phyloP scores from a whole-genome alignment of 2,113 vertebrate genomes.

The Sphaerodactylus townsendi region DNA sequence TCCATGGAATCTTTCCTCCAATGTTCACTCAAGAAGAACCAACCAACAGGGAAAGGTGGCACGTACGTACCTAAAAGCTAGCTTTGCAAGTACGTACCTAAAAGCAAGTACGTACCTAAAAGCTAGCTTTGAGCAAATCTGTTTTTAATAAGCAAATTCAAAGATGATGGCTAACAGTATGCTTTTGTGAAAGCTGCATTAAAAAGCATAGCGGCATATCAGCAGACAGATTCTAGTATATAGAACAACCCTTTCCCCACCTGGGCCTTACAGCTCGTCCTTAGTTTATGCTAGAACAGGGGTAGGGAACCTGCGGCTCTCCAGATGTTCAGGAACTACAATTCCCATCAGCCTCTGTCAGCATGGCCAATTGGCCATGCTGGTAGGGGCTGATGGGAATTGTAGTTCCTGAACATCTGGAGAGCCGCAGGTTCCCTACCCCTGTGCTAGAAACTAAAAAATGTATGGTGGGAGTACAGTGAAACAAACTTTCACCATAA shows the following conservation, averaged over 20 bases:
- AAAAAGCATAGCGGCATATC: not conserved
- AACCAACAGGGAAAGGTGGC: not conserved
- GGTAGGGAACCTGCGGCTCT: too few species aligned
- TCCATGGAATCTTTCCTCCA: not conserved
- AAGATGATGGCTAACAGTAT: not conserved
- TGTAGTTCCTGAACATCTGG: too few species aligned
- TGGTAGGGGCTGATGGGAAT: too few species aligned
- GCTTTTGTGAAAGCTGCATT: not conserved
- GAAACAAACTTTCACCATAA: not conserved
- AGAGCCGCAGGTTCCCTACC: too few species aligned
- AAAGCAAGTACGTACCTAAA: not conserved
- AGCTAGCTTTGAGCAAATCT: not conserved
- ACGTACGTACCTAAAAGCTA: too few species aligned
- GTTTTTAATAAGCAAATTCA: not conserved
- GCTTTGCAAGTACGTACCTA: too few species aligned
- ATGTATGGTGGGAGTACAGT: not conserved
- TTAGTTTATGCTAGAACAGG: too few species aligned
- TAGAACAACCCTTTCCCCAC: not conserved
- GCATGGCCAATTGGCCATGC: too few species aligned
- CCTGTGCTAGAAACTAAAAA: not conserved
- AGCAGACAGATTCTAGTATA: not conserved
- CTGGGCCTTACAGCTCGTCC: not conserved
- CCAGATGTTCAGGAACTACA: too few species aligned
- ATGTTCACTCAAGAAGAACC: not conserved
- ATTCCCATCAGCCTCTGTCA: too few species aligned